Conservation (phyloP, 2,113 vertebrate genomes). For the Platanista minor region DNA sequence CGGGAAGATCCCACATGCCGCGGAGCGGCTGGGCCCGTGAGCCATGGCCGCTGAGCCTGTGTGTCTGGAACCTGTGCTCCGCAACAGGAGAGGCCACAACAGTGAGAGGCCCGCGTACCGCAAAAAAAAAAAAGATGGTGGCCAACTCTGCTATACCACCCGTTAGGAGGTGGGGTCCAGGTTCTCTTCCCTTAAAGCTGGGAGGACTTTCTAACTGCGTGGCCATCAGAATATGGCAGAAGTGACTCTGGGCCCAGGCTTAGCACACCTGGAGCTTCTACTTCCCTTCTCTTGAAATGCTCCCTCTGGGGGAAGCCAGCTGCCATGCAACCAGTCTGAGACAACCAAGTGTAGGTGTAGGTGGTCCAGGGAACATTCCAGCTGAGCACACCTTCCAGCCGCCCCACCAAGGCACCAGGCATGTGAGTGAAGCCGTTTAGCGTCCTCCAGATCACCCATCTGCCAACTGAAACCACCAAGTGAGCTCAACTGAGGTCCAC, state of each 20-base stretch:
- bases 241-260: background rate
- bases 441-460: background rate
- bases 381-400: background rate
- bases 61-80: too few relatives aligned
- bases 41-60: too few relatives aligned
- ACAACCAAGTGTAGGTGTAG: background rate
- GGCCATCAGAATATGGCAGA: background rate
- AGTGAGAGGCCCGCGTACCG: too few relatives aligned
- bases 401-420: background rate
- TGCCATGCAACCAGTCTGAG: background rate
- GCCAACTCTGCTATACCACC: background rate
- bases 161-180: background rate
- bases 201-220: background rate
- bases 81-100: too few relatives aligned
- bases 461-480: background rate
- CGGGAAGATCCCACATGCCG: too few relatives aligned
- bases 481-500: background rate
- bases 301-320: background rate
- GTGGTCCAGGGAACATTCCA: background rate
- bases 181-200: background rate
- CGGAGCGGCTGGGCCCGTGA: too few relatives aligned
- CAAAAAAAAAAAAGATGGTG: accelerated
- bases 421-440: background rate
- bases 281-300: background rate
- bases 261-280: background rate